Conservation (phyloP, 23 tunicate species). For the Diplosoma virens region DNA sequence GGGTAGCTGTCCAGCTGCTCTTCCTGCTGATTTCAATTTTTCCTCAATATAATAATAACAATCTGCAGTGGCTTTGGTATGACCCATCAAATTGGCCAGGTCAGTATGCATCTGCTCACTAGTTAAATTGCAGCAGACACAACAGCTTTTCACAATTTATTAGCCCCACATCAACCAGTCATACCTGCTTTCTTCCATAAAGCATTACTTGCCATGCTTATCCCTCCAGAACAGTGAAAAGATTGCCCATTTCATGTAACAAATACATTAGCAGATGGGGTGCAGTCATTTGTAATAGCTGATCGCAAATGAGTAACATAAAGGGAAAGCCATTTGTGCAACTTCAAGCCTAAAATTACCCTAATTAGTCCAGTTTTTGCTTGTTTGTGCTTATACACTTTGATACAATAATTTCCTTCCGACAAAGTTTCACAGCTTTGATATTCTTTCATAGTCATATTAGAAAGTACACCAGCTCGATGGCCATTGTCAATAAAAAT, state of each 20-base stretch:
- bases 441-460: slow-evolving; percentile 12
- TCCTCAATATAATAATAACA: slow-evolving; percentile 4
- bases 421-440: not conserved
- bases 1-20: slow-evolving; percentile 1
- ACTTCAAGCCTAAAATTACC: not conserved
- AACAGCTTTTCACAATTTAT: slow-evolving; percentile 3
- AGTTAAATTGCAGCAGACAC: not conserved
- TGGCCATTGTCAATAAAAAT: slow-evolving; percentile 10
- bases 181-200: not conserved
- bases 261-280: not conserved
- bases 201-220: not conserved
- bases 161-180: not conserved
- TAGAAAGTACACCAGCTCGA: slow-evolving; percentile 3
- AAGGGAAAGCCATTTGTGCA: not conserved
- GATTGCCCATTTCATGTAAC: not conserved
- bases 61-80: not conserved
- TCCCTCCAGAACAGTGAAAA: not conserved
- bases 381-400: slow-evolving; percentile 4
- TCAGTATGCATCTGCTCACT: not conserved
- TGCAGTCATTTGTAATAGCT: not conserved
- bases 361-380: slow-evolving; percentile 2
- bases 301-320: not conserved
- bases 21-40: not conserved
- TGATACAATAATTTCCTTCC: not conserved
- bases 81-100: slow-evolving; percentile 4